Evolutionary conservation across 1,140 invertebrate genomes (phyloP).

Genomic region (Drosophila watanabei): DNA sequence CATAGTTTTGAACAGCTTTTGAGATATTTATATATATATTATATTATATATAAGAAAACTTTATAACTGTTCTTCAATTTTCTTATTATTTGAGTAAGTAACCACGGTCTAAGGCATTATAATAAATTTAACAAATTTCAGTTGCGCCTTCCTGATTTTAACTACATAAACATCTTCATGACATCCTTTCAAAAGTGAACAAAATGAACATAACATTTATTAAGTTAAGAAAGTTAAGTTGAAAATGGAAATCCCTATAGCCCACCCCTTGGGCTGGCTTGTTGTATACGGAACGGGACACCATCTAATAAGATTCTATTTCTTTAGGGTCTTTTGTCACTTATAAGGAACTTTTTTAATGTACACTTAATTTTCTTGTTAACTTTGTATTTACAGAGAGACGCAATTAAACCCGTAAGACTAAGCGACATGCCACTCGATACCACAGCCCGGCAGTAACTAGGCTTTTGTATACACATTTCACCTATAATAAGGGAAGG

Average conservation of each 20-base stretch:
- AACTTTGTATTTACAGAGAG: conserved; percentile 28
- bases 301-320: background rate
- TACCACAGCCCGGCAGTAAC: conserved; percentile 8
- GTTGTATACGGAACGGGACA: background rate
- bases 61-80: background rate
- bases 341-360: background rate
- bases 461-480: conserved; percentile 25
- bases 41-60: too few species aligned
- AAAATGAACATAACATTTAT: background rate
- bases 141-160: background rate
- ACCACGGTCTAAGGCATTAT: too few species aligned
- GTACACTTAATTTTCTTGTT: conserved; percentile 3
- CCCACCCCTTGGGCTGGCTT: background rate
- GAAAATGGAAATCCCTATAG: too few species aligned
- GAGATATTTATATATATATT: too few species aligned
- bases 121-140: background rate
- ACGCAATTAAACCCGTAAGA: conserved; percentile 1
- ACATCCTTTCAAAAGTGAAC: background rate
- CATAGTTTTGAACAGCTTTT: too few species aligned
- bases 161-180: background rate
- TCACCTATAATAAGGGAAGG: conserved; percentile 12
- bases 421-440: conserved; percentile 6
- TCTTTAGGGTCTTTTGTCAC: background rate
- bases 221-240: too few species aligned
- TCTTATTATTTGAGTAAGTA: background rate